Evolutionary conservation across 2,797 vertebrate species (phyloP).

Genomic region (Lagorchestes hirsutus): DNA sequence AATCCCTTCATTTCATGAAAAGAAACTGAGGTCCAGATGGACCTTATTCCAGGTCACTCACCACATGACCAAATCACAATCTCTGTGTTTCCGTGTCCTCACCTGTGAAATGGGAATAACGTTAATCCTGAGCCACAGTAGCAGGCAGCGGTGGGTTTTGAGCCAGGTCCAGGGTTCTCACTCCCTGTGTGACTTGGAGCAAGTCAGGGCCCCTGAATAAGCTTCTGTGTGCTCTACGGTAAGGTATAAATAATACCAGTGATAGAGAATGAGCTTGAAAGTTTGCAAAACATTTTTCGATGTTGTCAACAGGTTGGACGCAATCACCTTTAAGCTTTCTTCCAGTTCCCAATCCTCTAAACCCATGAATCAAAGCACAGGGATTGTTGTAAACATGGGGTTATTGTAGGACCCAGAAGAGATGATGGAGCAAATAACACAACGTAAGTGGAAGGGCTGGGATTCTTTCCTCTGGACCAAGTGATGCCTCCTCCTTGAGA

Average conservation of each 20-base stretch:
- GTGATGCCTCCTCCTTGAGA: background rate
- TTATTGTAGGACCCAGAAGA: background rate
- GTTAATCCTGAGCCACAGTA: fast-evolving
- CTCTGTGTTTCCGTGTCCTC: background rate
- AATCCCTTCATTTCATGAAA: background rate
- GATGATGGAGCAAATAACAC: background rate
- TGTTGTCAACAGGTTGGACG: background rate
- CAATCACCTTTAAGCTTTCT: background rate
- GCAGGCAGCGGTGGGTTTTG: background rate
- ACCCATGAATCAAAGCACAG: background rate
- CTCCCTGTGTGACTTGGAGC: background rate
- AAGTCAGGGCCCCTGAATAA: too few species aligned
- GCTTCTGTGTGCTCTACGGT: background rate
- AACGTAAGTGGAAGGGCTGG: background rate
- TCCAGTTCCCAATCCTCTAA: background rate
- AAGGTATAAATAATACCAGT: background rate
- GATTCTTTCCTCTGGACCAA: background rate
- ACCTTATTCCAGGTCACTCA: background rate
- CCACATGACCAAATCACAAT: background rate
- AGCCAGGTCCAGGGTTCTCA: background rate
- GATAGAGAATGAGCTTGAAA: background rate
- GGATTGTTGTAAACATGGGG: background rate
- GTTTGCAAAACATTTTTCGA: background rate
- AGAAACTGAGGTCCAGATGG: background rate
- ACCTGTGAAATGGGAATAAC: background rate